These are phyloP conservation scores for Leptinotarsa defecta DNA, from an alignment of 1,140 invertebrate species.

Conservation along the genomic window DNA sequence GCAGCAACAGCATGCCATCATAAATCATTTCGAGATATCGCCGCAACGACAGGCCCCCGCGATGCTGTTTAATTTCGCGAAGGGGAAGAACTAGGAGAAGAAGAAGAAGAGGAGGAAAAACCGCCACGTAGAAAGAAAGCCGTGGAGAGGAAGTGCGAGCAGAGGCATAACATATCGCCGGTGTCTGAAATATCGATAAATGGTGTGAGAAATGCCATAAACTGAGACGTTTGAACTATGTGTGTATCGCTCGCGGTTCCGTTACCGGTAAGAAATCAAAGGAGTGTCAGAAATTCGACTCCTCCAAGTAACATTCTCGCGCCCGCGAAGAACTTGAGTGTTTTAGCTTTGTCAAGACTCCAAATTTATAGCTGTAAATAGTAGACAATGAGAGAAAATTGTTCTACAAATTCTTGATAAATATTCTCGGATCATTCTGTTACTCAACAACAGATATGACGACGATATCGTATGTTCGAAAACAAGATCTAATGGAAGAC, in stretches of 20 bases:
- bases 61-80: conserved; percentile 16
- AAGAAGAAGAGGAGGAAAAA: background rate
- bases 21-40: conserved; percentile 51
- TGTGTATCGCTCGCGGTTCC: conserved; percentile 29
- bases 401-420: background rate
- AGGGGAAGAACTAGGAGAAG: background rate
- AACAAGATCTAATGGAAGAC: too few relatives aligned
- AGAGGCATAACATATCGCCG: conserved; percentile 33
- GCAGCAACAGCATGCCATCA: conserved; percentile 46
- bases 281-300: conserved; percentile 33
- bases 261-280: conserved; percentile 40
- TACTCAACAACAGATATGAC: background rate
- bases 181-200: conserved; percentile 42
- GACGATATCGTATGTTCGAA: too few relatives aligned
- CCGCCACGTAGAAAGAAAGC: background rate
- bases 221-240: conserved; percentile 32
- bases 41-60: conserved; percentile 39
- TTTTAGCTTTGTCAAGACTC: conserved; percentile 18
- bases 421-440: background rate
- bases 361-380: conserved; percentile 8
- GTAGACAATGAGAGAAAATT: background rate
- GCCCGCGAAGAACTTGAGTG: conserved; percentile 31
- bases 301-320: conserved; percentile 27
- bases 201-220: conserved; percentile 43
- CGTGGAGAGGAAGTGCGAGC: conserved; percentile 1